phyloP scores from a whole-genome alignment of 2,113 vertebrate genomes.

The Hypanus sabinus region DNA sequence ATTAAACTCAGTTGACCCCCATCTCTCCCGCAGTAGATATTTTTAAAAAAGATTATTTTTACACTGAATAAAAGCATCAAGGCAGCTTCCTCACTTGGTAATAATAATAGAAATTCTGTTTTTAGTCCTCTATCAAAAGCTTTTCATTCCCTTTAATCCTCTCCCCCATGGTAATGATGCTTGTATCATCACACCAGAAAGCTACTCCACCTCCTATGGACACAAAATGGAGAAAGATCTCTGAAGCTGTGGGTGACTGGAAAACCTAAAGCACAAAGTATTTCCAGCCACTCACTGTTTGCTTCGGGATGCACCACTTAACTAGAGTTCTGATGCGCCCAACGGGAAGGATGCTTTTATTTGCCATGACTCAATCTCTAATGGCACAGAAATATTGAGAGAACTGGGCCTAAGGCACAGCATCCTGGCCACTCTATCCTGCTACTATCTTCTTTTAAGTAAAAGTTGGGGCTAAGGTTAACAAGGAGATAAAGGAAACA shows the following conservation, averaged over 20 bases:
- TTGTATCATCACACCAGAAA: not conserved
- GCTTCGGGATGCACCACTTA: not conserved
- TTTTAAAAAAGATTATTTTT: not conserved
- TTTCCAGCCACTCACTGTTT: not conserved
- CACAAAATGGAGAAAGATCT: not conserved
- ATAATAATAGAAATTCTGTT: not conserved
- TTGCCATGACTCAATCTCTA: not conserved
- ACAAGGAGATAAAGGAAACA: no score
- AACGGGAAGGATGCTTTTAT: not conserved
- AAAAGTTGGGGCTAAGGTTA: no score
- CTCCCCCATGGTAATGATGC: no score
- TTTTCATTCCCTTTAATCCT: not conserved
- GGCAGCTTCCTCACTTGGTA: not conserved
- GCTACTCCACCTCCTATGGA: not conserved
- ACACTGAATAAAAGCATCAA: not conserved
- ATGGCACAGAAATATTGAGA: not conserved
- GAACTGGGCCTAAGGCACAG: not conserved
- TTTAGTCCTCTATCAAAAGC: constrained; percentile 5
- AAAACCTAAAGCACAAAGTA: not conserved
- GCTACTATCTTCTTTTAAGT: not conserved
- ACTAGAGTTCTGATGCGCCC: not conserved
- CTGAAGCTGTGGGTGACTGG: not conserved
- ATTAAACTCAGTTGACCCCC: not conserved
- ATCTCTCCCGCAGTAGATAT: not conserved
- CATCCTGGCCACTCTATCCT: not conserved